A percentile compares a stretch with the other conserved stretches of the same genome.
Conservation (phyloP, 1,140 invertebrate species). For the Solen grandis region DNA sequence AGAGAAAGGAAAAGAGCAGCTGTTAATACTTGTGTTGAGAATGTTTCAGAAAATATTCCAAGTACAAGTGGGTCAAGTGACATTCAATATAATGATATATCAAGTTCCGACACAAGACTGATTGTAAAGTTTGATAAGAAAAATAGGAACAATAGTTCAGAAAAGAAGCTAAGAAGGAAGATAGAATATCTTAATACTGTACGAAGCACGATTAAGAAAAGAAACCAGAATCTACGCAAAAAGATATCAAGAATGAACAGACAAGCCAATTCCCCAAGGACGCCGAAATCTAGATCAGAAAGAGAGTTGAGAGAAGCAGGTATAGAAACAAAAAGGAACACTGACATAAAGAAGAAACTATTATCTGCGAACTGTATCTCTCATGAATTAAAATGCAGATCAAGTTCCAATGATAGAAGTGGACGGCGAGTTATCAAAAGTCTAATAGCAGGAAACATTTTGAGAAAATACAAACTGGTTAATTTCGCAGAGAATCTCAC, state of each 20-base stretch:
- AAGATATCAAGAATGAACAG: not conserved
- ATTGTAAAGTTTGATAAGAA: not conserved
- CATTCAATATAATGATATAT: constrained; percentile 7
- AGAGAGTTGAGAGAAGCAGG: constrained; percentile 1
- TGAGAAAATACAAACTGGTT: constrained; percentile 14
- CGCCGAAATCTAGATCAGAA: constrained; percentile 6
- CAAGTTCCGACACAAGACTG: constrained; percentile 12
- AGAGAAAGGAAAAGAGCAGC: not conserved
- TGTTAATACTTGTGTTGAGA: not conserved
- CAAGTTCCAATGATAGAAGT: not conserved
- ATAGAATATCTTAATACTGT: constrained; percentile 10
- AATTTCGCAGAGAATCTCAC: constrained; percentile 6
- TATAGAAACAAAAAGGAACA: not conserved
- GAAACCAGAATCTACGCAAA: not conserved
- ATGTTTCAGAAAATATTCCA: not conserved
- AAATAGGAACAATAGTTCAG: too few relatives aligned
- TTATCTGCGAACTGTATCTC: not conserved
- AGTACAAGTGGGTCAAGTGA: not conserved
- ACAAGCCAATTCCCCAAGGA: not conserved
- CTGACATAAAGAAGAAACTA: constrained; percentile 9
- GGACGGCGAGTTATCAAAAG: not conserved
- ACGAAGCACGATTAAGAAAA: not conserved
- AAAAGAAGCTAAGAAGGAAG: constrained; percentile 16
- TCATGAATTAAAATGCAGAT: not conserved
- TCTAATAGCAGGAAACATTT: constrained; percentile 12